These are phyloP conservation scores for Sorex fumeus DNA, from an alignment of 2,113 vertebrate species.

Conservation along the genomic window DNA sequence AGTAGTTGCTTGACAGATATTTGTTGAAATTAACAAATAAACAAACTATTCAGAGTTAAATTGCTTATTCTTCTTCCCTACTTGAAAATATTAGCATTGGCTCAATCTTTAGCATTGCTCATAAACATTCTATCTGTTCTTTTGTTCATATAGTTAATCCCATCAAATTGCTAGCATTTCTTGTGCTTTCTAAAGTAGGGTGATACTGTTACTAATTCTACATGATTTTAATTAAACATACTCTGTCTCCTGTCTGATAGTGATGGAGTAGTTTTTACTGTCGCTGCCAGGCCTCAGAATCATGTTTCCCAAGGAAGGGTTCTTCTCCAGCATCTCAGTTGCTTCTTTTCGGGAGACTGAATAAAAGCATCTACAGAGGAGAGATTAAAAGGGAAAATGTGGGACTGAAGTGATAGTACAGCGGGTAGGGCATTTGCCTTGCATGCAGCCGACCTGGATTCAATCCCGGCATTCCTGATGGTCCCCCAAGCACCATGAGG, in stretches of 20 bases:
- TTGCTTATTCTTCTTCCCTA: conserved; percentile 15
- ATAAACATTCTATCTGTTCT: neutral
- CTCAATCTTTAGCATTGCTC: conserved; percentile 15
- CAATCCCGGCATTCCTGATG: too few species aligned
- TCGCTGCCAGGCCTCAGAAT: conserved; percentile 87
- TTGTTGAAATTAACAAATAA: neutral
- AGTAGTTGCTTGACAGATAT: conserved; percentile 34
- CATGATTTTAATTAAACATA: conserved; percentile 74
- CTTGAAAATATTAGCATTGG: neutral
- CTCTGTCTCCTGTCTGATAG: conserved; percentile 74
- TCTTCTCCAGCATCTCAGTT: conserved; percentile 84
- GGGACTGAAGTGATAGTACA: too few species aligned
- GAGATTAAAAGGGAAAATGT: neutral
- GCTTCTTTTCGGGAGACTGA: conserved; percentile 86
- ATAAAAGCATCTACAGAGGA: conserved; percentile 86
- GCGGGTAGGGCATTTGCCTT: too few species aligned
- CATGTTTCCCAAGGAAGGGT: conserved; percentile 85
- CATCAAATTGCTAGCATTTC: neutral
- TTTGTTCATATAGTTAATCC: conserved; percentile 26
- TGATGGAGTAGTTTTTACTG: conserved; percentile 85
- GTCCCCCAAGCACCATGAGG: too few species aligned
- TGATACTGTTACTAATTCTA: neutral
- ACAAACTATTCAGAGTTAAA: conserved; percentile 49
- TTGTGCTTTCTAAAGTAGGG: conserved; percentile 37
- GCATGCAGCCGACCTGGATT: too few species aligned